phyloP scores from a whole-genome alignment of 2,797 vertebrate genomes.

The Protonibea diacanthus region DNA sequence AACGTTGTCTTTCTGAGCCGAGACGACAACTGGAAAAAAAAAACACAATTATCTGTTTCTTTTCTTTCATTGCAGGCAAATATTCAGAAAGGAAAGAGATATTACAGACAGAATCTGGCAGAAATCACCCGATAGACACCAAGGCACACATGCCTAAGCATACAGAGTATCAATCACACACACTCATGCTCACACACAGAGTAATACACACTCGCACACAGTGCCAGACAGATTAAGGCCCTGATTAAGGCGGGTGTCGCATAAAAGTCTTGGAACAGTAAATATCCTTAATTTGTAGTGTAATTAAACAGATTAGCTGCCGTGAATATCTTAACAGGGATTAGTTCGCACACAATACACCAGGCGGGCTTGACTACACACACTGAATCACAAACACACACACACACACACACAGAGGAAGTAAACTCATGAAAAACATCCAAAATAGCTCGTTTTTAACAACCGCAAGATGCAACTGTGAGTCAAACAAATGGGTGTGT shows the following conservation, averaged over 20 bases:
- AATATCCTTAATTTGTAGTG: slow-evolving; percentile 82
- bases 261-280: slow-evolving; percentile 79
- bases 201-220: slow-evolving; percentile 48
- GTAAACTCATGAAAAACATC: slow-evolving; percentile 30
- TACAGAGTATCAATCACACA: slow-evolving; percentile 65
- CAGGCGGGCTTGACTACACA: slow-evolving; percentile 48
- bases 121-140: slow-evolving; percentile 60
- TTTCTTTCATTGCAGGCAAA: slow-evolving; percentile 41
- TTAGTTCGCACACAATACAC: slow-evolving; percentile 70
- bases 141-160: slow-evolving; percentile 59
- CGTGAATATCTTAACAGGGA: slow-evolving; percentile 80
- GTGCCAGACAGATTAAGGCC: slow-evolving; percentile 74
- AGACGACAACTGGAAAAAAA: slow-evolving; percentile 38
- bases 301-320: slow-evolving; percentile 84
- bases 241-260: slow-evolving; percentile 74
- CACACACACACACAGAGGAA: slow-evolving; percentile 8
- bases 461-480: background rate
- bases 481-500: background rate
- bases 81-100: slow-evolving; percentile 56
- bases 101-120: slow-evolving; percentile 51
- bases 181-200: slow-evolving; percentile 37
- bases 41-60: slow-evolving; percentile 58
- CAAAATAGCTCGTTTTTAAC: slow-evolving; percentile 25
- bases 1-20: slow-evolving; percentile 36
- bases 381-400: slow-evolving; percentile 30